Base-by-base conservation (phyloP, 53 echinoderm and acorn worm genomes). In the Patiria pectinifera region DNA sequence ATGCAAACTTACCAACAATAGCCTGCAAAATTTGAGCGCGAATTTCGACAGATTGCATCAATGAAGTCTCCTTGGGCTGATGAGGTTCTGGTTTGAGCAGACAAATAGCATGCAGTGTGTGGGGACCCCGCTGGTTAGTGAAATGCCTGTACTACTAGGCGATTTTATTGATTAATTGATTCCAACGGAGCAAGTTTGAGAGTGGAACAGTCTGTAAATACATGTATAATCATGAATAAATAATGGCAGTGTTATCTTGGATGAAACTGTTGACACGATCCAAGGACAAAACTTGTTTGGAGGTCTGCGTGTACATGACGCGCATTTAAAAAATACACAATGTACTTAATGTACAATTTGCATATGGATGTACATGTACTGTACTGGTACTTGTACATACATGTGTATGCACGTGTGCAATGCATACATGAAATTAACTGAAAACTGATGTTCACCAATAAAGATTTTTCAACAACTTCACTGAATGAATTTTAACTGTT, bases 161-260 rank as follows among this genome's bases (percentile, higher is more conserved):
- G 26, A 49, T 22, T 6, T 45, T 86, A 86, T 71, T 71, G 72
- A 71, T 86, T 48, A 49, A 86, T 86, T 86, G 86, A 86, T 86
- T 86, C 21, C 6, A 25, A 86, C 53, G 6, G 49, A 48, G 45
- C 71, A 10, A 35, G 85, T 69, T 71, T 74, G 86, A 53, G 71
- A n/a, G 21, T 48, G 14, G 13, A 4, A 86, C 48, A 86, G 45
- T 74, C 72, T n/a, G 86, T 74, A 53, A 53, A 86, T 86, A 86
- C 86, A 45, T 71, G 86, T 45, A 45, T n/a, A 23, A 84, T 53
- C 44, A 85, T 85, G 69, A 85, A 85, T 85, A 85, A 85, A 70
- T 85, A 85, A 85, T 85, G 45, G 35, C 85, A 71, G 69, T 47
- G 45, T 24, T 76, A 69, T 66, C 4, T 3, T 24, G 58, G 22